These are phyloP conservation scores for Lochmaea crataegi DNA, from an alignment of 2,888 invertebrate species.

Conservation along the genomic window DNA sequence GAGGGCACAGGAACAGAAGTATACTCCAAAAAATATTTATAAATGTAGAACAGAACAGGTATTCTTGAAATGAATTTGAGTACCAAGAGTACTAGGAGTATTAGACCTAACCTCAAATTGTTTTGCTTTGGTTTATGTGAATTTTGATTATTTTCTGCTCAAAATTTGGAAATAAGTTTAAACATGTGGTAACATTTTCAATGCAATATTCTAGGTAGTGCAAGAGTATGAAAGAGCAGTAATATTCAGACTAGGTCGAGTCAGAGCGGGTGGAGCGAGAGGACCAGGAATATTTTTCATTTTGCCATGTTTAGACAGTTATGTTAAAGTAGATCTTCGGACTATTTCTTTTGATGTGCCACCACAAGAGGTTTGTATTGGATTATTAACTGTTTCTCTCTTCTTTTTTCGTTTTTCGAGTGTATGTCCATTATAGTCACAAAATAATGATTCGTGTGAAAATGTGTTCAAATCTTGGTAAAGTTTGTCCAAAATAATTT, in stretches of 20 bases:
- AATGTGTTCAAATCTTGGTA: no score
- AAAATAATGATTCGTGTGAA: no score
- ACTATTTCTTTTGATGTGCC: conserved; percentile 97
- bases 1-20: no score
- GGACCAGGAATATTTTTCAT: conserved; percentile 95
- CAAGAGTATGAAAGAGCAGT: conserved; percentile 90
- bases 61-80: no score
- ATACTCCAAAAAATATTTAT: no score
- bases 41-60: no score
- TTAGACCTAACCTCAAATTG: no score
- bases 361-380: conserved; percentile 86
- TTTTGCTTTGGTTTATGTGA: no score
- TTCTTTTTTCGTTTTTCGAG: neutral
- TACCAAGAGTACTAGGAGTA: no score
- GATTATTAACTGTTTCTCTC: neutral
- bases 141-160: no score
- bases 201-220: conserved; percentile 71
- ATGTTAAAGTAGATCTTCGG: conserved; percentile 91
- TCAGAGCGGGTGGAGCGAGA: conserved; percentile 80
- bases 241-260: conserved; percentile 86
- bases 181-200: neutral
- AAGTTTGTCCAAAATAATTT: no score
- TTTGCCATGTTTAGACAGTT: conserved; percentile 93
- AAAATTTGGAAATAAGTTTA: no score
- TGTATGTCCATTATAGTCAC: neutral